Conservation (phyloP, 2,888 invertebrate genomes). For the Bellardia pandia region DNA sequence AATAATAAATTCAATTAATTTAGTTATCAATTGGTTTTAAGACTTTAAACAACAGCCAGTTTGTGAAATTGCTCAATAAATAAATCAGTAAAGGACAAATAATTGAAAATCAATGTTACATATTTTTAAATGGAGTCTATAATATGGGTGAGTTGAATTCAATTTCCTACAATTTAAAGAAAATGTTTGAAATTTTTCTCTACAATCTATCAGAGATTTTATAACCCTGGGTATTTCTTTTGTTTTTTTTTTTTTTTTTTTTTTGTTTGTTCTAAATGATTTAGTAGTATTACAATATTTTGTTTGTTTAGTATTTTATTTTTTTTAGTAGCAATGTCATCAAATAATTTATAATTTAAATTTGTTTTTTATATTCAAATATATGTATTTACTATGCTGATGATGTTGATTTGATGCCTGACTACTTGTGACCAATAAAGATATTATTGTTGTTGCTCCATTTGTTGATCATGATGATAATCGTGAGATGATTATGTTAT, state of each 20-base stretch:
- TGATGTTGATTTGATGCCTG: conserved; percentile 10
- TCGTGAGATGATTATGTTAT: conserved; percentile 71
- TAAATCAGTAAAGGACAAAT: too few species aligned
- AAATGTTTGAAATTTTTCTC: background rate
- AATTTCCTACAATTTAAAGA: conserved; percentile 80
- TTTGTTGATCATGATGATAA: conserved; percentile 61
- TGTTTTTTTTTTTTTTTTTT: background rate
- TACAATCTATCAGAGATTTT: conserved; percentile 19
- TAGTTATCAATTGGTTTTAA: conserved; percentile 73
- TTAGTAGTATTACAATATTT: conserved; percentile 39
- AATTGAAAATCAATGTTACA: background rate
- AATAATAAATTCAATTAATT: conserved; percentile 70
- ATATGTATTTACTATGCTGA: conserved; percentile 25
- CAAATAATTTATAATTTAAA: conserved; percentile 71
- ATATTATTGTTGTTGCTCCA: conserved; percentile 41
- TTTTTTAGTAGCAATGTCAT: conserved; percentile 62
- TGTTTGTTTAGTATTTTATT: conserved; percentile 29
- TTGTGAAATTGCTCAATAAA: background rate
- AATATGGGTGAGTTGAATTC: conserved; percentile 75
- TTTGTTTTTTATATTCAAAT: conserved; percentile 58
- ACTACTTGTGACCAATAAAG: conserved; percentile 65
- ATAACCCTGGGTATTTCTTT: conserved; percentile 15
- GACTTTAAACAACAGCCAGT: conserved; percentile 25
- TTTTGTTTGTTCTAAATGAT: conserved; percentile 20
- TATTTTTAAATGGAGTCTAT: conserved; percentile 58